These are phyloP conservation scores for Dolomedes plantarius DNA, from an alignment of 2,888 invertebrate genomes.

Conservation along the genomic window DNA sequence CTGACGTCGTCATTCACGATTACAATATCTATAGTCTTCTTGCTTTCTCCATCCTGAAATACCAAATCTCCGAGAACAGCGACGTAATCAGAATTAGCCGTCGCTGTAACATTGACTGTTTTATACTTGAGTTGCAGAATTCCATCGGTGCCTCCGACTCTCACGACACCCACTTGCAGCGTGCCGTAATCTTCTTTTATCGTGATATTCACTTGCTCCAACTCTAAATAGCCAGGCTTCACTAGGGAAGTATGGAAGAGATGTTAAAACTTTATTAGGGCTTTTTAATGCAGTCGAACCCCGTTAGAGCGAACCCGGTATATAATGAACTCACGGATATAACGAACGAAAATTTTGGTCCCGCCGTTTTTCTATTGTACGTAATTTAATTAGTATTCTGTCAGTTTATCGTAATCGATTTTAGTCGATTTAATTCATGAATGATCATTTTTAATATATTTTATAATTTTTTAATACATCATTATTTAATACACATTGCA, in stretches of 20 bases:
- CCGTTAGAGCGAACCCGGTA: no score
- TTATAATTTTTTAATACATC: no score
- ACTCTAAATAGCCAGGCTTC: constrained; percentile 13
- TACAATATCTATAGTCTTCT: constrained; percentile 78
- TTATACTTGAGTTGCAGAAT: neutral
- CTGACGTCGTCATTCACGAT: constrained; percentile 80
- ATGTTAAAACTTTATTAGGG: no score
- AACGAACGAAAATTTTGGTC: no score
- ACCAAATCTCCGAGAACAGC: constrained; percentile 79
- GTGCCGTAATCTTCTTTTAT: constrained; percentile 2
- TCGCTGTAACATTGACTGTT: constrained; percentile 81
- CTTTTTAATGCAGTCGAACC: no score
- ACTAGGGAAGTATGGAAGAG: constrained; percentile 21
- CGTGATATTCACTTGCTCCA: neutral
- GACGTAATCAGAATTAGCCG: constrained; percentile 79
- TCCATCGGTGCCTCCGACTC: constrained; percentile 29
- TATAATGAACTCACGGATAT: no score
- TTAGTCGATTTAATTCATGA: no score
- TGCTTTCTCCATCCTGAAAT: constrained; percentile 79
- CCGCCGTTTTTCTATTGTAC: no score
- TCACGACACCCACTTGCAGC: neutral
- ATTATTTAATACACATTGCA: no score
- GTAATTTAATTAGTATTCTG: no score
- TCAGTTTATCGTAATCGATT: no score
- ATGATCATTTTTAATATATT: no score